Base-by-base conservation (phyloP, 2,113 vertebrate genomes). In the Poeciliopsis prolifica region DNA sequence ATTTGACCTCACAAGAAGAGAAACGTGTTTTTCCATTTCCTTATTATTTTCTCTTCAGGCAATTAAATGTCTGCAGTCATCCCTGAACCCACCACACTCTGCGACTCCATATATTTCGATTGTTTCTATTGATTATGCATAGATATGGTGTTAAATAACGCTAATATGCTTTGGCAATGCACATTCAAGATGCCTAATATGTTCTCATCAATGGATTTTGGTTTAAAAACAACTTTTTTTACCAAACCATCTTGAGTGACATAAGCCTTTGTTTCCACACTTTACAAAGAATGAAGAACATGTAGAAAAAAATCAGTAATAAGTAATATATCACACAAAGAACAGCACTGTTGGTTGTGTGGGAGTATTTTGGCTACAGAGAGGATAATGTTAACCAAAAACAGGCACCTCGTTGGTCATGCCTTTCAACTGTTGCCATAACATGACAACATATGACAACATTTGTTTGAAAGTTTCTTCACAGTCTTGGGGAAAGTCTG, bases 1-100 rank as follows among this genome's bases (percentile, higher is more conserved):
- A 6, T 70, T 80, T 31, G 26, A 42, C 35, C 60, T 61, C 12
- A 62, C 76, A 77, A 40, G 62, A 8, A 30, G n/a, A 26, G 72
- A 26, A 14, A 67, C 26, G 33, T 64, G 35, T 10, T 24, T 35
- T 17, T 26, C 28, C 14, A 51, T 76, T 84, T 72, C 72, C 64
- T 80, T 65, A 58, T 72, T 67, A 13, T 33, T 44, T 1, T 73
- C 0, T 58, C 17, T 17, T 54, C 19, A 6, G 9, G 66, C 70
- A 66, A 28, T 13, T 68, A 17, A 37, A 17, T 22, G 22, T 19
- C 19, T 40, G 1, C n/a, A 31, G 2, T 58, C 5, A 63, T 63
- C 19, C 65, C 54, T 68, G 2, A 54, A 13, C 6, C 9, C 26
- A 13, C 31, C 44, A 22, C 17, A 48, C 14, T 42, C 3, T 42